A percentile compares a stretch with the other conserved stretches of the same genome.
These are phyloP conservation scores for Axis porcinus DNA, from an alignment of 2,113 vertebrate species.

Conservation along the genomic window DNA sequence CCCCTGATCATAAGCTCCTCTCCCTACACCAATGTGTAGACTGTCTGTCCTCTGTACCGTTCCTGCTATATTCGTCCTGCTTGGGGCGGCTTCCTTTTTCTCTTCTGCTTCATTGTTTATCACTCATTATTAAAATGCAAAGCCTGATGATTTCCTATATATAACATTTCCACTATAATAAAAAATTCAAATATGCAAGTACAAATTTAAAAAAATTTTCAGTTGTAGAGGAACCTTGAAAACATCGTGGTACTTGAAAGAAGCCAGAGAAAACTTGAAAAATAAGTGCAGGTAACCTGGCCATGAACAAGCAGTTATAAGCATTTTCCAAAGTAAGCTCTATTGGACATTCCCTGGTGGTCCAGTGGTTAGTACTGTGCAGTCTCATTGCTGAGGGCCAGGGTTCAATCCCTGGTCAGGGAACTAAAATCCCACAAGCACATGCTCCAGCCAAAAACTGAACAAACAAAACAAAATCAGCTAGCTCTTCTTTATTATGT, in stretches of 20 bases:
- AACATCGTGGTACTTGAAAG: background rate
- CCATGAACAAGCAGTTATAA: background rate
- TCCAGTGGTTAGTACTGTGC: background rate
- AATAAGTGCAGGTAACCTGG: background rate
- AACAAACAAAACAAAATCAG: background rate
- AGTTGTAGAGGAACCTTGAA: background rate
- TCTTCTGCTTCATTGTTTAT: background rate
- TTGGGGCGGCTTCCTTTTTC: background rate
- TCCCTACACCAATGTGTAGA: accelerated
- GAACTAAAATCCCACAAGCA: background rate
- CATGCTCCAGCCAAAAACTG: background rate
- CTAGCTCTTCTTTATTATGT: background rate
- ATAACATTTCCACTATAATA: background rate
- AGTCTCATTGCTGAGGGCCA: background rate
- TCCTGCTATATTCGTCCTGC: too few species aligned
- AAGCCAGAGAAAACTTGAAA: background rate
- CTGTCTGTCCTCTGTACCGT: accelerated
- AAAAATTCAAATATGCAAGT: background rate
- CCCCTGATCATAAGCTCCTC: accelerated
- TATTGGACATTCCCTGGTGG: background rate
- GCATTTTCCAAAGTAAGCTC: background rate
- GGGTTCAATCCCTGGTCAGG: background rate
- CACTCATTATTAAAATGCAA: background rate
- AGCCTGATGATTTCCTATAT: background rate
- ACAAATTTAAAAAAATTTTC: background rate